Percentiles rank a stretch among this genome's conserved stretches.
phyloP scores from a whole-genome alignment of 2,888 invertebrate genomes.

The Agriopis aurantiaria region DNA sequence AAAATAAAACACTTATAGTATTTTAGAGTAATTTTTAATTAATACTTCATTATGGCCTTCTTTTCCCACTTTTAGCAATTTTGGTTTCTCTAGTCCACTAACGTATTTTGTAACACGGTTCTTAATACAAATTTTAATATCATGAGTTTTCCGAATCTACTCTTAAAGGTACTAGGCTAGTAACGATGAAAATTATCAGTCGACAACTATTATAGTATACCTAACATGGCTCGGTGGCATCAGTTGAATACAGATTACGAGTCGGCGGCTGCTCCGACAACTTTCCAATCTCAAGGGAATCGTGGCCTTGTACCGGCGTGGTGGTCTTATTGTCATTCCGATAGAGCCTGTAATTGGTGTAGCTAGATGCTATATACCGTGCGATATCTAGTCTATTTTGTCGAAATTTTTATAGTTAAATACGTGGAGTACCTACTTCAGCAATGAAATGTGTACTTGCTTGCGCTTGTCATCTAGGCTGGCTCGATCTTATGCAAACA shows the following conservation, averaged over 20 bases:
- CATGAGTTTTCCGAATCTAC: too few relatives aligned
- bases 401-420: neutral
- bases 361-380: constrained; percentile 5
- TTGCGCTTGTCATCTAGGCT: too few relatives aligned
- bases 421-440: too few relatives aligned
- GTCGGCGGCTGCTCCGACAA: constrained; percentile 68
- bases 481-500: too few relatives aligned
- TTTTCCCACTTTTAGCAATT: too few relatives aligned
- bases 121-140: too few relatives aligned
- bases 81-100: too few relatives aligned
- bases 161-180: neutral
- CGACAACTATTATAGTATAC: constrained; percentile 34
- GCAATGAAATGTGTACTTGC: too few relatives aligned
- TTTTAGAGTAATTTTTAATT: too few relatives aligned
- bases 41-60: too few relatives aligned
- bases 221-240: constrained; percentile 50
- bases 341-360: constrained; percentile 16
- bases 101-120: too few relatives aligned
- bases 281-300: constrained; percentile 82
- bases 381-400: neutral
- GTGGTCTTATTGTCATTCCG: constrained; percentile 37
- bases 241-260: constrained; percentile 60
- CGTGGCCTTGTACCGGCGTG: constrained; percentile 64
- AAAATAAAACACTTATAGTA: too few relatives aligned
- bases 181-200: neutral